Evolutionary conservation across 2,113 vertebrate species (phyloP).

Genomic region (Tympanuchus pallidicinctus): DNA sequence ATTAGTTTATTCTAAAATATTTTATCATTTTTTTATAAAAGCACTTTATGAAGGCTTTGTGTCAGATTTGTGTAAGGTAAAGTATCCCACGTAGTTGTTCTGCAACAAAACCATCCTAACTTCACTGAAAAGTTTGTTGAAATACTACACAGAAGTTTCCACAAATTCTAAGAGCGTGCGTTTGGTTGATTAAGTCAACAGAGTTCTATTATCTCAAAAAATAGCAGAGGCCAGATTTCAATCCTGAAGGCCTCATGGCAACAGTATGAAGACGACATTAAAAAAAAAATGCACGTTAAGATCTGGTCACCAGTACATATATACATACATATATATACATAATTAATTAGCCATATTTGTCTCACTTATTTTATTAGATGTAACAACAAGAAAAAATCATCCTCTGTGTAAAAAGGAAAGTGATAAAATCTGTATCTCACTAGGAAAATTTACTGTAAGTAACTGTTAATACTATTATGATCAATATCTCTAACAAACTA

Average conservation of each 20-base stretch:
- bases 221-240: not conserved
- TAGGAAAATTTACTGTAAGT: not conserved
- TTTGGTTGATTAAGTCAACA: not conserved
- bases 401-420: not conserved
- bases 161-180: not conserved
- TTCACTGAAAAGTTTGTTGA: not conserved
- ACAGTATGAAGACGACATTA: not conserved
- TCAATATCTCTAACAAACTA: not conserved
- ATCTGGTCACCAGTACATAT: not conserved
- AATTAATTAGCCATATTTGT: not conserved
- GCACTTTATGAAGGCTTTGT: not conserved
- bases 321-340: not conserved
- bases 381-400: not conserved
- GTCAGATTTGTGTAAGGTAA: not conserved
- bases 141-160: not conserved
- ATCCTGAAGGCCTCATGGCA: not conserved
- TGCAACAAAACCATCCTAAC: not conserved
- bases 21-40: not conserved
- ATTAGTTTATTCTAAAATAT: conserved; percentile 22
- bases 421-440: not conserved
- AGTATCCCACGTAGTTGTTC: not conserved
- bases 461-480: not conserved
- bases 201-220: conserved; percentile 12
- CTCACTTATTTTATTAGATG: not conserved
- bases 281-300: not conserved